These are phyloP conservation scores for Nasonovia ribisnigri DNA, from an alignment of 2,888 invertebrate genomes.

Conservation along the genomic window DNA sequence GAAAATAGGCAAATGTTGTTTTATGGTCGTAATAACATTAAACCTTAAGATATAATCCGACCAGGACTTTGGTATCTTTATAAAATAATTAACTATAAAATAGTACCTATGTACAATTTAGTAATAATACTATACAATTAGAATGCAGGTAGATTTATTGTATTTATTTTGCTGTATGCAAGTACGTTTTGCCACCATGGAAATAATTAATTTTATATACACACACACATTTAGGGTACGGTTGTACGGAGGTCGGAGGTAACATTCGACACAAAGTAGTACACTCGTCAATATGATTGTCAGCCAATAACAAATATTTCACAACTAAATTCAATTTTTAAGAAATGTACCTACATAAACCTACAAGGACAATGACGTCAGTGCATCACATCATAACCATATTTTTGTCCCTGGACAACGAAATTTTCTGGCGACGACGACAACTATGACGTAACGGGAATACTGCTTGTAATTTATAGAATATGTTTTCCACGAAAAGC, in stretches of 20 bases:
- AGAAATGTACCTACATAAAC: background rate
- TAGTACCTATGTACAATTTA: background rate
- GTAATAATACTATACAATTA: background rate
- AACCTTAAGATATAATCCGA: background rate
- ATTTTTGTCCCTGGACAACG: background rate
- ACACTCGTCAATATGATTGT: slow-evolving; percentile 2
- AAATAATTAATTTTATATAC: background rate
- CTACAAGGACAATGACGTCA: slow-evolving; percentile 12
- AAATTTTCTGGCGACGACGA: background rate
- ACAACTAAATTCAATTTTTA: slow-evolving; percentile 12
- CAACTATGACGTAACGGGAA: background rate
- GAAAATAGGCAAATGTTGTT: background rate
- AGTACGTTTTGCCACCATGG: background rate
- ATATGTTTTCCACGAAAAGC: background rate
- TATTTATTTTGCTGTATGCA: background rate
- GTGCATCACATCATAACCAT: background rate
- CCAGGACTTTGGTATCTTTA: background rate
- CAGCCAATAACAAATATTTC: background rate
- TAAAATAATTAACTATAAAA: background rate
- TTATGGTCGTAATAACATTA: background rate
- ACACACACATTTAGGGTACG: background rate
- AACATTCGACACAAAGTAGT: background rate
- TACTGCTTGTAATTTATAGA: background rate
- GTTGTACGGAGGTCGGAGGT: background rate
- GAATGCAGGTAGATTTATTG: background rate